Evolutionary conservation across 2,888 invertebrate genomes (phyloP).

Genomic region (Ennomos erosarius): DNA sequence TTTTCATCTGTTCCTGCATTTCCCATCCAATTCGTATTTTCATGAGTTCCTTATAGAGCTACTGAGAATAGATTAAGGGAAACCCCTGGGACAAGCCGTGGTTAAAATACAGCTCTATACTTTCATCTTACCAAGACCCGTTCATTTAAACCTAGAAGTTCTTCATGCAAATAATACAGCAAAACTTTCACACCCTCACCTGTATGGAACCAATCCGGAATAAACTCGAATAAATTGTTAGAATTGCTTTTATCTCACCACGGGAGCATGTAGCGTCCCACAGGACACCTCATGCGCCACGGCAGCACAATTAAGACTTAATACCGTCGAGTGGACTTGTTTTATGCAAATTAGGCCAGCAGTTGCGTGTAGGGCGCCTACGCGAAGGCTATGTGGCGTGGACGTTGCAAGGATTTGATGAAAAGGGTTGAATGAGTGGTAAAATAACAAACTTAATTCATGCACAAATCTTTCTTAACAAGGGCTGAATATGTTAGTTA

Average conservation of each 20-base stretch:
- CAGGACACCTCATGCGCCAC: slow-evolving; percentile 59
- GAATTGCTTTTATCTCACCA: slow-evolving; percentile 68
- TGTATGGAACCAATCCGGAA: slow-evolving; percentile 29
- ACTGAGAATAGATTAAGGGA: too few species aligned
- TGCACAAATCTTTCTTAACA: too few species aligned
- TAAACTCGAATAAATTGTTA: slow-evolving; percentile 65
- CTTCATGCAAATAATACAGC: slow-evolving; percentile 2
- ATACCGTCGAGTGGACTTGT: slow-evolving; percentile 80
- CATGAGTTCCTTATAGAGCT: too few species aligned
- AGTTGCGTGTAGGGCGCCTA: slow-evolving; percentile 81
- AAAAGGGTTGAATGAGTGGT: not conserved
- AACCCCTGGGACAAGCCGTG: too few species aligned
- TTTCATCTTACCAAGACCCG: too few species aligned
- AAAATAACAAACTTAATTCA: too few species aligned
- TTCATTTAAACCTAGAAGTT: too few species aligned
- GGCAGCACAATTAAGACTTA: slow-evolving; percentile 83
- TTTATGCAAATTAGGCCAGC: slow-evolving; percentile 78
- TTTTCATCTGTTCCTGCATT: too few species aligned
- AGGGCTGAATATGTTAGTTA: too few species aligned
- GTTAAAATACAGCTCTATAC: too few species aligned
- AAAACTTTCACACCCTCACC: slow-evolving; percentile 1
- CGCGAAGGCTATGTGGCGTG: slow-evolving; percentile 56
- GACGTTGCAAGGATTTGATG: slow-evolving; percentile 2
- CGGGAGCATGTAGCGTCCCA: slow-evolving; percentile 73
- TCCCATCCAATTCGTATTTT: too few species aligned